Base-by-base conservation (phyloP, 1,140 invertebrate species). In the Hycleus cichorii region DNA sequence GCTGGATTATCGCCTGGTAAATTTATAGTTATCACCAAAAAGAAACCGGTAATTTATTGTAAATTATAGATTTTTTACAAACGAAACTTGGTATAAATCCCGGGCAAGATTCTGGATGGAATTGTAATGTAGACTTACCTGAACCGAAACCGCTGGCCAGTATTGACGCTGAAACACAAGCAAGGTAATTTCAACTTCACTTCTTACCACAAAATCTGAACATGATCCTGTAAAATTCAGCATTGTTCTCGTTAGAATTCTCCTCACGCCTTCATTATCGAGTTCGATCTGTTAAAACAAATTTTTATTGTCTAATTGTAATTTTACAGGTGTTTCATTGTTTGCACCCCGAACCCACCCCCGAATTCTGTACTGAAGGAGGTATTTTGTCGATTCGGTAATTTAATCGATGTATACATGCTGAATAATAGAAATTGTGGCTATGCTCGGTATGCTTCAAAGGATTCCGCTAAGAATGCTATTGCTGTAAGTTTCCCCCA, bases 381-480 rank as follows among this genome's bases (percentile, higher is more conserved):
- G 75, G 83, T 89, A 2, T 97, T 97, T 72, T 90, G 88, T 66
- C 83, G 93, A 65, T 96, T 95, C 80, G 93, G 92, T n/a, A 86
- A 91, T 71, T 78, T 97, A 1, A 95, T 95, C 62, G 91, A 95
- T 73, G 89, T 95, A 3, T 93, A 91, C 67, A 84, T 94, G 72
- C 76, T 95, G 58, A 85, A 86, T 52, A 91, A 92, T 70, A 90
- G 90, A 76, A 93, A 88, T 67, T 95, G 90, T 77, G 93, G 93
- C 0, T 97, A 94, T 75, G 93, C 89, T 0, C 92, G 92, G 69
- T 97, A 91, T 77, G 89, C 90, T 3, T 83, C 77, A 32, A 80
- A 82, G 43, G 83, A 86, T 38, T 85, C 88, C 63, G 93, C 93
- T 0, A 82, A 87, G 59, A 81, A 85, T 65, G 91, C 91, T 11